Conservation (phyloP, 1,140 invertebrate species). For the Zophobas morio region DNA sequence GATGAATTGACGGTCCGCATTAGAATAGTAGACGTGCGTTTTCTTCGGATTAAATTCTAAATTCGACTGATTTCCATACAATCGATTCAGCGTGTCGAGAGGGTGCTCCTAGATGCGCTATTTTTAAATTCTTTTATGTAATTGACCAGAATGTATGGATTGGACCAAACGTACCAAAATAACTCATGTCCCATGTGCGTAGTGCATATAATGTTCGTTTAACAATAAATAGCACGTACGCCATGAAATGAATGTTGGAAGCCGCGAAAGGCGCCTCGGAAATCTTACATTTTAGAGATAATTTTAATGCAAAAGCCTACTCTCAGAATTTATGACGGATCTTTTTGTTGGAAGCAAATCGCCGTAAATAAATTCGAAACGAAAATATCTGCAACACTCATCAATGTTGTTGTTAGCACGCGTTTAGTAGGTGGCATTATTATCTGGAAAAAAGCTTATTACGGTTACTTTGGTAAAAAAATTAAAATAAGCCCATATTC, state of each 20-base stretch:
- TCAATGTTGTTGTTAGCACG: too few relatives aligned
- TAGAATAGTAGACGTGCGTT: background rate
- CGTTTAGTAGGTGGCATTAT: too few relatives aligned
- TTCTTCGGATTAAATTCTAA: background rate
- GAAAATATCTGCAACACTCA: too few relatives aligned
- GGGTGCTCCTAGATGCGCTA: constrained; percentile 8
- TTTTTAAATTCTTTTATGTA: constrained; percentile 47
- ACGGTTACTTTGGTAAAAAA: too few relatives aligned
- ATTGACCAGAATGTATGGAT: constrained; percentile 44
- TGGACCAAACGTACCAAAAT: constrained; percentile 45
- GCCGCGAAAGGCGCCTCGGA: constrained; percentile 23
- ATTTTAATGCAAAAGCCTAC: constrained; percentile 19
- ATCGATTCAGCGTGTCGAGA: constrained; percentile 1
- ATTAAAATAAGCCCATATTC: too few relatives aligned
- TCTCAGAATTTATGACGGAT: constrained; percentile 11
- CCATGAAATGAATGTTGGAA: constrained; percentile 1
- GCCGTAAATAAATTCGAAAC: background rate
- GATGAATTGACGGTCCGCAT: background rate
- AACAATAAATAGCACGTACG: constrained; percentile 38
- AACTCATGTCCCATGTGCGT: constrained; percentile 45
- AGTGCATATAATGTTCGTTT: constrained; percentile 43
- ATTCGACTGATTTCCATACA: background rate
- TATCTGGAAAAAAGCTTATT: too few relatives aligned
- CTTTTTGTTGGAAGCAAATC: background rate
- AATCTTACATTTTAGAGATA: constrained; percentile 13